These are phyloP conservation scores for Antrozous pallidus DNA, from an alignment of 2,797 vertebrate genomes.

Conservation along the genomic window DNA sequence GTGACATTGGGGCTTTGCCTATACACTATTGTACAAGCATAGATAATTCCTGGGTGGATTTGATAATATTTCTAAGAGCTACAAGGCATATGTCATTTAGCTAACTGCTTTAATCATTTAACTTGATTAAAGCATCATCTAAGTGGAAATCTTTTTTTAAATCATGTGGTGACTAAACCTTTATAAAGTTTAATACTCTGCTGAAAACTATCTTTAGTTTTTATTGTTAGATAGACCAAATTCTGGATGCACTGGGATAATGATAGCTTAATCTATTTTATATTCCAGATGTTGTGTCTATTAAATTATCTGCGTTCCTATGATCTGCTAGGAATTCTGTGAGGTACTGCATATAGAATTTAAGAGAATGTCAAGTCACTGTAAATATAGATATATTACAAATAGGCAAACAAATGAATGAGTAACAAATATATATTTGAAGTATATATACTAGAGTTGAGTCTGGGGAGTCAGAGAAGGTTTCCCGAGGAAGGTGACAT, in stretches of 20 bases:
- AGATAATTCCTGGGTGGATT: background rate
- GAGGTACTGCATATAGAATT: background rate
- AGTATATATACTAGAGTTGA: background rate
- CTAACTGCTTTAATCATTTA: background rate
- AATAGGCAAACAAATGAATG: background rate
- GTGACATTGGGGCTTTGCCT: conserved; percentile 67
- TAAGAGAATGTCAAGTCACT: background rate
- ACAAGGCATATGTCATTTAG: background rate
- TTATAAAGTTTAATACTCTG: background rate
- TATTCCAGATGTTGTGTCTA: background rate
- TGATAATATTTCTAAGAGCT: conserved; percentile 13
- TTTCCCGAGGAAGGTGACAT: background rate
- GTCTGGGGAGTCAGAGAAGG: background rate
- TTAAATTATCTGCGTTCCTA: conserved; percentile 11
- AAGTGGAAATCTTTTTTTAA: background rate
- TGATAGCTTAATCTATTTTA: background rate
- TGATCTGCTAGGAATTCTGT: background rate
- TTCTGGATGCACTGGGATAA: background rate
- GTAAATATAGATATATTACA: background rate
- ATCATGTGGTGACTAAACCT: background rate
- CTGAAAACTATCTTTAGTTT: conserved; percentile 12
- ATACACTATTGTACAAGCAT: background rate
- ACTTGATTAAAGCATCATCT: conserved; percentile 1
- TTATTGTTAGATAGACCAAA: background rate
- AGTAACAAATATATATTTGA: background rate